Percentiles rank a stretch among this genome's conserved stretches.
Evolutionary conservation across 2,113 vertebrate genomes (phyloP).

Genomic region (Empidonax traillii): DNA sequence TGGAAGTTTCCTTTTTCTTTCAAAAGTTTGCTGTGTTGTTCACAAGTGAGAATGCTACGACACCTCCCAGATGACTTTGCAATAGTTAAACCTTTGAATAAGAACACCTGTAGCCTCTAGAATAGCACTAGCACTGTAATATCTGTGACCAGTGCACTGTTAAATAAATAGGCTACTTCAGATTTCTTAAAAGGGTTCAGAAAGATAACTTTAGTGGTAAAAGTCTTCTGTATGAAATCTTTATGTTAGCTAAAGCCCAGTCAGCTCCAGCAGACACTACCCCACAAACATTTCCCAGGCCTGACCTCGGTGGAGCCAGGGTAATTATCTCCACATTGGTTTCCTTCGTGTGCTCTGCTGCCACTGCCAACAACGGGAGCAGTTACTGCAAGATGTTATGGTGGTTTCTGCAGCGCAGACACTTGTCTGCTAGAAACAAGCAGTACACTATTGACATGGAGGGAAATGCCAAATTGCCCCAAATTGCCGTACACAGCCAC

Average conservation of each 20-base stretch:
- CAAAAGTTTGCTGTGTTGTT: not conserved
- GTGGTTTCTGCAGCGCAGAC: constrained; percentile 28
- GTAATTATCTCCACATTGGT: not conserved
- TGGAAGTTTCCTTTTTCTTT: not conserved
- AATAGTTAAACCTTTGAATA: not conserved
- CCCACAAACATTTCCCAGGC: constrained; percentile 11
- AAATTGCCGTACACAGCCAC: not conserved
- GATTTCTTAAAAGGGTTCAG: not conserved
- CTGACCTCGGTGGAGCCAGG: not conserved
- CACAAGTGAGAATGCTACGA: not conserved
- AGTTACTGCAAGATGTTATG: constrained; percentile 13
- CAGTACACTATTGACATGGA: not conserved
- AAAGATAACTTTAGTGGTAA: not conserved
- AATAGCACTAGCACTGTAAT: not conserved
- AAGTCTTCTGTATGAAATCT: constrained; percentile 28
- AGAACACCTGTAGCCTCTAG: not conserved
- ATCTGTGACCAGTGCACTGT: not conserved
- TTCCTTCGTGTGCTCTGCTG: not conserved
- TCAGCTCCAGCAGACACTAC: not conserved
- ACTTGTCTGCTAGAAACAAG: constrained; percentile 50
- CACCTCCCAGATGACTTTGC: not conserved
- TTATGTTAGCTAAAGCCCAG: not conserved
- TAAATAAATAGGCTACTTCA: constrained; percentile 3
- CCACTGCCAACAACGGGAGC: constrained; percentile 28
- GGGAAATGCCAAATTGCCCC: constrained; percentile 47